These are phyloP conservation scores for Aphis craccivora DNA, from an alignment of 1,140 invertebrate species.

Conservation along the genomic window DNA sequence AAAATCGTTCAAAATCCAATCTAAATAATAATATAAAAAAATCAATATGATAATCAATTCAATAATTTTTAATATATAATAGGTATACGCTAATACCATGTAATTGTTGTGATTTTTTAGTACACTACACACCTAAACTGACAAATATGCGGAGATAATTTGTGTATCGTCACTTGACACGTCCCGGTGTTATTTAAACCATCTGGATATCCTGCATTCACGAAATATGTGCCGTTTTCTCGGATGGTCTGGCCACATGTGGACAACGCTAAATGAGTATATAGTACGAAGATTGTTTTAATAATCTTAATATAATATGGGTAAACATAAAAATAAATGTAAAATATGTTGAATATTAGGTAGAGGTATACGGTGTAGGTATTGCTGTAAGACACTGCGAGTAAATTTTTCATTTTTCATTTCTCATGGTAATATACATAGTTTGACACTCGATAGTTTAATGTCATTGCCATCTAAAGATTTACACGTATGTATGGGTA, in stretches of 20 bases:
- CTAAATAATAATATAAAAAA: slow-evolving; percentile 65
- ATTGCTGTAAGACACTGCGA: too few species aligned
- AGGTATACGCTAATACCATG: background rate
- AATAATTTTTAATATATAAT: background rate
- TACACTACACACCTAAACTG: slow-evolving; percentile 75
- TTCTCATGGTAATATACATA: too few species aligned
- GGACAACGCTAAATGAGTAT: slow-evolving; percentile 70
- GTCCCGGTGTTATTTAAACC: slow-evolving; percentile 78
- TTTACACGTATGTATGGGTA: too few species aligned
- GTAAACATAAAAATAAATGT: background rate
- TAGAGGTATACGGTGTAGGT: too few species aligned
- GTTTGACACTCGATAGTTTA: too few species aligned
- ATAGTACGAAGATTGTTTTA: background rate
- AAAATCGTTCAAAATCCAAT: slow-evolving; percentile 81
- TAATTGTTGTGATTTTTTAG: background rate
- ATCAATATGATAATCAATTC: background rate
- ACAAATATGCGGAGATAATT: slow-evolving; percentile 78
- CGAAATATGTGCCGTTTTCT: slow-evolving; percentile 85
- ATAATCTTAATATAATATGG: background rate
- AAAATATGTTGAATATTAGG: too few species aligned
- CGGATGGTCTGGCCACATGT: slow-evolving; percentile 77
- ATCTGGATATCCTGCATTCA: slow-evolving; percentile 79
- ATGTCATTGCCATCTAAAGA: too few species aligned
- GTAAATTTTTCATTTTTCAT: too few species aligned
- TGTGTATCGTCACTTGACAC: slow-evolving; percentile 82